Conservation (phyloP, 1,140 invertebrate genomes). For the Andrena cerasifolii region DNA sequence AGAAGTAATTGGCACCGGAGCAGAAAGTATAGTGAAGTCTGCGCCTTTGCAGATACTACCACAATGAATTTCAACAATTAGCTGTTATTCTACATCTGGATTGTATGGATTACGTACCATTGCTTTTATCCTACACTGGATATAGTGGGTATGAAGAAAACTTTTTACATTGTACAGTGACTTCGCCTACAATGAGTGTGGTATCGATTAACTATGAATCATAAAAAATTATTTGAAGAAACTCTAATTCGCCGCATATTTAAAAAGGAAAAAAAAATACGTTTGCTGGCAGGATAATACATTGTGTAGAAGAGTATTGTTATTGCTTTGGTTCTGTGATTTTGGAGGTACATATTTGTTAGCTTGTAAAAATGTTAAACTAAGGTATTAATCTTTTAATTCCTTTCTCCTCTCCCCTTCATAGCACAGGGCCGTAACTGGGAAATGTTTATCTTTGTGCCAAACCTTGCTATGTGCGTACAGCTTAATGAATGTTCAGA, state of each 20-base stretch:
- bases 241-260: conserved; percentile 62
- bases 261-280: conserved; percentile 60
- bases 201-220: conserved; percentile 73
- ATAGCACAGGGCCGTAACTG: conserved; percentile 77
- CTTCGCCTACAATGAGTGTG: conserved; percentile 79
- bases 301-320: conserved; percentile 76
- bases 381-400: conserved; percentile 80
- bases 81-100: conserved; percentile 76
- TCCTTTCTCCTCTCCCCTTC: conserved; percentile 51
- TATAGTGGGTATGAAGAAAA: conserved; percentile 71
- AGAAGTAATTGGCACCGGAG: background rate
- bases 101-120: conserved; percentile 75
- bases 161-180: conserved; percentile 83
- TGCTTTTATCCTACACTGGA: conserved; percentile 73
- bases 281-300: conserved; percentile 74
- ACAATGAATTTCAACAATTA: conserved; percentile 77
- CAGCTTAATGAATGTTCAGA: conserved; percentile 73
- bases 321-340: conserved; percentile 82
- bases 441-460: conserved; percentile 78
- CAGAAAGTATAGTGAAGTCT: conserved; percentile 57
- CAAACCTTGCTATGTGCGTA: conserved; percentile 74
- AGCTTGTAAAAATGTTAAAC: conserved; percentile 81
- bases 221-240: conserved; percentile 68
- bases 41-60: conserved; percentile 77
- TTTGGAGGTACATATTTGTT: conserved; percentile 81